Conservation (phyloP, 1,140 invertebrate genomes). For the Psix sp. region DNA sequence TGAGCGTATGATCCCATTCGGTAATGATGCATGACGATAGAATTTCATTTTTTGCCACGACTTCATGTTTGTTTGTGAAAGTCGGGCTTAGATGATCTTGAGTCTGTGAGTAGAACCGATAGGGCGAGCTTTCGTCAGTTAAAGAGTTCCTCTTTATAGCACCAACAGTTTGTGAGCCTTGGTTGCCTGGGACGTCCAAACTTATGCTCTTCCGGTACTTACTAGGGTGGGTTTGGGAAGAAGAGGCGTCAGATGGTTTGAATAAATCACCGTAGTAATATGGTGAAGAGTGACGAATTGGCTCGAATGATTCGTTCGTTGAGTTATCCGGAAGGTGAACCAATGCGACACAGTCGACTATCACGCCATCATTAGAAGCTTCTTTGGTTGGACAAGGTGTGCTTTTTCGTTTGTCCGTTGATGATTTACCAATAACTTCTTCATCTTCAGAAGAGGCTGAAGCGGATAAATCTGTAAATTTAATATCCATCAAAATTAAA, state of each 20-base stretch:
- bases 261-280: slow-evolving; percentile 88
- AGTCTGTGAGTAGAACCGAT: slow-evolving; percentile 47
- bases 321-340: slow-evolving; percentile 72
- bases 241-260: slow-evolving; percentile 74
- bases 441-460: slow-evolving; percentile 72
- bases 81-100: slow-evolving; percentile 66
- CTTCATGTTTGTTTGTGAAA: slow-evolving; percentile 68
- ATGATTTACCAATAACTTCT: slow-evolving; percentile 53
- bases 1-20: slow-evolving; percentile 76
- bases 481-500: background rate
- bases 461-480: slow-evolving; percentile 68
- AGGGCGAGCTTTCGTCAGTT: slow-evolving; percentile 80
- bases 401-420: slow-evolving; percentile 61
- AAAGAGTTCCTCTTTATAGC: slow-evolving; percentile 81
- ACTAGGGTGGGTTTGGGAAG: slow-evolving; percentile 65
- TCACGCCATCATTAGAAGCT: slow-evolving; percentile 47
- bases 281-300: slow-evolving; percentile 83
- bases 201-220: slow-evolving; percentile 81
- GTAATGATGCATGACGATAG: slow-evolving; percentile 72
- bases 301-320: slow-evolving; percentile 72
- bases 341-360: slow-evolving; percentile 69
- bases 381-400: slow-evolving; percentile 57
- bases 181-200: slow-evolving; percentile 81
- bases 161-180: slow-evolving; percentile 71
- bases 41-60: slow-evolving; percentile 64